Evolutionary conservation across 2,113 vertebrate species (phyloP).

Genomic region (Aldabrachelys gigantea): DNA sequence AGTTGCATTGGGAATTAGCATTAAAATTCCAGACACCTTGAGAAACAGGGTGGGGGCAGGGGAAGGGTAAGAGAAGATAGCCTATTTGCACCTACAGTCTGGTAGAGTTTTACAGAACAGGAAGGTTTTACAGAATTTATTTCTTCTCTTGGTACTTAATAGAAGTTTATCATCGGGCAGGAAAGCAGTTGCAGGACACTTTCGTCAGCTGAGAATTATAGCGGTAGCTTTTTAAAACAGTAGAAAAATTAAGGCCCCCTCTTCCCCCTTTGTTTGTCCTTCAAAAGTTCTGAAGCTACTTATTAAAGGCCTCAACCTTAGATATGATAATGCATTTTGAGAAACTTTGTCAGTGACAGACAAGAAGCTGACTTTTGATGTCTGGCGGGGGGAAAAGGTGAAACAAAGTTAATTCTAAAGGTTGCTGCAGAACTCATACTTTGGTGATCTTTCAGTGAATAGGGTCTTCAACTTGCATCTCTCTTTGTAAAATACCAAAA

Average conservation of each 20-base stretch:
- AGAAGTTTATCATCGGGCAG: neutral
- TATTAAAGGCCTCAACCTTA: neutral
- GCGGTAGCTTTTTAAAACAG: neutral
- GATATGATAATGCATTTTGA: neutral
- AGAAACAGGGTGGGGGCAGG: neutral
- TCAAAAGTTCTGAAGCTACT: neutral
- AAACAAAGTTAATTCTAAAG: neutral
- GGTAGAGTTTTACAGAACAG: neutral
- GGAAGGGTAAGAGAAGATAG: neutral
- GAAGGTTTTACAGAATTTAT: neutral
- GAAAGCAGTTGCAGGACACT: neutral
- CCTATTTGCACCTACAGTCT: constrained; percentile 40
- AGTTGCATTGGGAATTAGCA: constrained; percentile 28
- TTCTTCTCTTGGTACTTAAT: neutral
- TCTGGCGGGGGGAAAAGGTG: neutral
- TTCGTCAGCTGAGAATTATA: accelerated
- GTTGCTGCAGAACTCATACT: neutral
- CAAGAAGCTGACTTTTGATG: neutral
- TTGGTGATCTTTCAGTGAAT: neutral
- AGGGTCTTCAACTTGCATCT: neutral
- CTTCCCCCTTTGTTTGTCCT: neutral
- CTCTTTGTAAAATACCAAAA: neutral
- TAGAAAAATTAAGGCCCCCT: accelerated
- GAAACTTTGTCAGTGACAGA: neutral
- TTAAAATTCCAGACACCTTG: neutral